A percentile compares a stretch with the other conserved stretches of the same genome.
These are phyloP conservation scores for Phrynocephalus vlangalii DNA, from an alignment of 2,797 vertebrate species.

Conservation along the genomic window DNA sequence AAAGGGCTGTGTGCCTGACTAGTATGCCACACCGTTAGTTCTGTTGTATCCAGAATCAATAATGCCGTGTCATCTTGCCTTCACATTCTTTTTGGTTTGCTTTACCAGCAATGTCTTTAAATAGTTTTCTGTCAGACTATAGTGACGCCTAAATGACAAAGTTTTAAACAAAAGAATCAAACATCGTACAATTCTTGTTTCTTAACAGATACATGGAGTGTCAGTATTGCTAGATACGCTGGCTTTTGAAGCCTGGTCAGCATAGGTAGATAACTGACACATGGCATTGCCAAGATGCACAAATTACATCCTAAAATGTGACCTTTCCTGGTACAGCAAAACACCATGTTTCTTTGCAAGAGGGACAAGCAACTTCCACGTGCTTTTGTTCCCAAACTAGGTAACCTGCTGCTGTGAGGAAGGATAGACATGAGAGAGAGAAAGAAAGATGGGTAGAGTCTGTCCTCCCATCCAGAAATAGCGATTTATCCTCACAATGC, in stretches of 20 bases:
- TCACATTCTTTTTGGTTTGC: conserved; percentile 11
- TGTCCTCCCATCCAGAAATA: neutral
- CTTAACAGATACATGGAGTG: conserved; percentile 48
- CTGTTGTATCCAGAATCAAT: conserved; percentile 3
- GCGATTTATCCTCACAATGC: neutral
- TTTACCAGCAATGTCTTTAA: neutral
- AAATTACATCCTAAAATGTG: neutral
- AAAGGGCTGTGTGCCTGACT: conserved; percentile 20
- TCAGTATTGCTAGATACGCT: conserved; percentile 48
- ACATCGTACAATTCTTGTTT: conserved; percentile 48
- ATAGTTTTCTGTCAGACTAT: neutral
- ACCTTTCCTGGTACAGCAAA: neutral
- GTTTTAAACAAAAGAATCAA: conserved; percentile 46
- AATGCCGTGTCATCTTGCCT: conserved; percentile 16
- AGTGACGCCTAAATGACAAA: conserved; percentile 27
- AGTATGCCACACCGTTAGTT: conserved; percentile 11
- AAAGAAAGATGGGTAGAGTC: neutral
- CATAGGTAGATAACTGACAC: conserved; percentile 20
- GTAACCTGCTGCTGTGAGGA: neutral
- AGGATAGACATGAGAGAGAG: neutral
- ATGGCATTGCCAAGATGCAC: conserved; percentile 53
- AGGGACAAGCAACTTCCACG: neutral
- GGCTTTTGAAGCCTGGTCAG: neutral
- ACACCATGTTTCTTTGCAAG: neutral
- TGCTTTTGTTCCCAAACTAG: neutral